These are phyloP conservation scores for Notarius lentiginosus DNA, from an alignment of 2,113 vertebrate species.

Conservation along the genomic window DNA sequence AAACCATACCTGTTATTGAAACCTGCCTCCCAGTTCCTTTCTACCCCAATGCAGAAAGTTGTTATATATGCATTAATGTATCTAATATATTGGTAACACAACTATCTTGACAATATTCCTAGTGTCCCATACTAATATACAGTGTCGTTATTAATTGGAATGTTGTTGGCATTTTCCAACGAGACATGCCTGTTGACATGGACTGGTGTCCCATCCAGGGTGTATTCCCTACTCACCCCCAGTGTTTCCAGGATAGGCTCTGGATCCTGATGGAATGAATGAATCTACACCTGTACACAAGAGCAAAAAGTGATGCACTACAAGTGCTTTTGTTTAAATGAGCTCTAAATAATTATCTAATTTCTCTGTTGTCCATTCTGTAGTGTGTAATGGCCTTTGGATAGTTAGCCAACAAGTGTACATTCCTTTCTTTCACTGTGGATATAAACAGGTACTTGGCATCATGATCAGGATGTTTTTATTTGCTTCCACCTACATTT, in stretches of 20 bases:
- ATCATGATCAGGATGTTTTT: not conserved
- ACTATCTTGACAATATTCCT: not conserved
- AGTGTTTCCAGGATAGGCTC: not conserved
- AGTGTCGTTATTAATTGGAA: not conserved
- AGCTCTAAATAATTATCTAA: not conserved
- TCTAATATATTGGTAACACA: not conserved
- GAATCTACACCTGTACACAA: not conserved
- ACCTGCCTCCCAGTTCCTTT: too few relatives aligned
- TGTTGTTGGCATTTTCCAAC: too few relatives aligned
- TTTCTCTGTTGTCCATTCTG: not conserved
- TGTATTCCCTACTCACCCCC: not conserved
- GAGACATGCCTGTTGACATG: not conserved
- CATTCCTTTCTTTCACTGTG: not conserved
- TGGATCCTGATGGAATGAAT: not conserved
- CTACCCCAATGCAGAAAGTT: not conserved
- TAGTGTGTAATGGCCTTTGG: not conserved
- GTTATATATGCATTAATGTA: not conserved
- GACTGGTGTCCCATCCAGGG: not conserved
- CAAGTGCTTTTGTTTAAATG: not conserved
- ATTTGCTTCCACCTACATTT: not conserved
- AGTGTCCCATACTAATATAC: not conserved
- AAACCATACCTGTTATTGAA: too few relatives aligned
- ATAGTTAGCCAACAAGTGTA: slow-evolving; percentile 13
- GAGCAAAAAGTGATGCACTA: not conserved
- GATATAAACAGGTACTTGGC: not conserved